Evolutionary conservation across 1,140 invertebrate species (phyloP), one percentile per base, ranked within the genome.

Genomic region (Ptiloglossa arizonensis): DNA sequence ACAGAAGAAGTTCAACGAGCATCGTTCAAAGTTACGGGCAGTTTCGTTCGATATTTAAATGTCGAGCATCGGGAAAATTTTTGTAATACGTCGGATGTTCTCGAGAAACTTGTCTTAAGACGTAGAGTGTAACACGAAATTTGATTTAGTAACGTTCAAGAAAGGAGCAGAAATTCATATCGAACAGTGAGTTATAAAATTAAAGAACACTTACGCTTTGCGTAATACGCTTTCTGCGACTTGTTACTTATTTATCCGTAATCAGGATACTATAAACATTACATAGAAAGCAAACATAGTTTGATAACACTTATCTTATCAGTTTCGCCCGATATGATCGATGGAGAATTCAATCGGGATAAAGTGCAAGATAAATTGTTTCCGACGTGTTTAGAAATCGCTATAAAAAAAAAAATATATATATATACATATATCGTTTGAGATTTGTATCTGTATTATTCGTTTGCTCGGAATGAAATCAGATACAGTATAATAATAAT

Each of bases 241-340:
- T 64, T 41, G 24, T 46, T 50, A 57, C 2, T 24, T 54, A 52
- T 74, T 79, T 64, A 50, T 60, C 54, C 46, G 35, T 44, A 41
- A 35, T 56, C 46, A 2, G 9, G n/a, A 32, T 35, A 63, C 6
- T 15, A 50, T 52, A 46, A 80, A 60, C 60, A 79, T 74, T 83
- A 38, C 24, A 24, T 8, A 22, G 22, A 50, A 64, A 63, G 44
- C 44, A 52, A 79, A 70, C 52, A 46, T 15, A 19, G 41, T 48
- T 46, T 15, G 82, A 84, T 84, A 84, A 75, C 41, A 9, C 19
- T 13, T 84, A 84, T 83, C 82, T 84, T 83, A 84, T 84, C 82
- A 67, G 38, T 52, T 71, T 68, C 52, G 29, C 50, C 46, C 48
- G 62, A 80, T 83, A 73, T 35, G 62, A 83, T 80, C 66, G 29